Base-by-base conservation (phyloP, 35 echinoderm and acorn worm genomes). In the Stichopus chloronotus region DNA sequence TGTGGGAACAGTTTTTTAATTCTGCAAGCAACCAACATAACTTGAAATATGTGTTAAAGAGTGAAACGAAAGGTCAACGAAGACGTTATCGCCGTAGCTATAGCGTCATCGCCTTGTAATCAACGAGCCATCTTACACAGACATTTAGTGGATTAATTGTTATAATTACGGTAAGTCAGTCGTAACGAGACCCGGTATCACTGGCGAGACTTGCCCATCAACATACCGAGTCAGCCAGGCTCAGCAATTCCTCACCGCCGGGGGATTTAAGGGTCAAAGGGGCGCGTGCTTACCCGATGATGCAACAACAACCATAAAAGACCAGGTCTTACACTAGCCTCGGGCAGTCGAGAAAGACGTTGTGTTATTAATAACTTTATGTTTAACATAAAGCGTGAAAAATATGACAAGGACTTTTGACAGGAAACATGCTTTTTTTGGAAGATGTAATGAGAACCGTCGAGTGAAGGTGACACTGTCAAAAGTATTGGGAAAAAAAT, bases 341-440 rank as follows among this genome's bases (percentile, higher is more conserved):
- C 22, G 58, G 82, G 82, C 82, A 25, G 55, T 85, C 20, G 55
- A 85, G n/a, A 85, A 11, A 19, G 55, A 85, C 13, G 16, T 21
- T 21, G 52, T 58, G 55, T 85, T 85, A 24, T 85, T 55, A 85
- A 58, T 56, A 85, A 85, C n/a, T 59, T 23, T 58, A 58, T 85
- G 82, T 85, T 85, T 57, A 85, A 85, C 82, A 85, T 58, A 85
- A 58, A 85, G 82, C 17, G 82, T 85, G 82, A 58, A 85, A 85
- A 58, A 22, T 58, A 10, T 56, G 55, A 85, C 82, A 85, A 59
- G 55, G 20, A 85, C 52, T 58, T 8, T 17, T 85, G 82, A 85
- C 82, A 58, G 54, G 24, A 85, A 85, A 85, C 82, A 85, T 85
- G 82, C 55, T 85, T 56, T 58, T 58, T 9, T 57, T 74, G 14